Evolutionary conservation across 1,140 invertebrate species (phyloP).

Genomic region (Eupristina koningsbergeri): DNA sequence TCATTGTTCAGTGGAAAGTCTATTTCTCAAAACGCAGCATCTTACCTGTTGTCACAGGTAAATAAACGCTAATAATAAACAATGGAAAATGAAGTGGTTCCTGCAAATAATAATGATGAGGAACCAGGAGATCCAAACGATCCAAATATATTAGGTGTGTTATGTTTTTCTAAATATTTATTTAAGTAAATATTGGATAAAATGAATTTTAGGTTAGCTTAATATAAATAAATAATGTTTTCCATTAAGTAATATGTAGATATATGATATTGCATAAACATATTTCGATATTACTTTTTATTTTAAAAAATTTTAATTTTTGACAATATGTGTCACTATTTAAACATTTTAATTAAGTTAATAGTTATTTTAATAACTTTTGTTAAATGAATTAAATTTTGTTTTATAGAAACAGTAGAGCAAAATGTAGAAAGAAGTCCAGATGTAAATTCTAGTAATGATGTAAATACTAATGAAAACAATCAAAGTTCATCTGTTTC

Average conservation of each 20-base stretch:
- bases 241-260: background rate
- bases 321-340: too few relatives aligned
- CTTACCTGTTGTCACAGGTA: background rate
- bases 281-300: background rate
- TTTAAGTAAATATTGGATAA: background rate
- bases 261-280: background rate
- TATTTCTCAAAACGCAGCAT: background rate
- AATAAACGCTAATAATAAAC: background rate
- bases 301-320: background rate
- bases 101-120: conserved; percentile 22
- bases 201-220: conserved; percentile 28
- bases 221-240: background rate
- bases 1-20: background rate
- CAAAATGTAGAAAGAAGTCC: conserved; percentile 10
- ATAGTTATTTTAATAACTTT: background rate
- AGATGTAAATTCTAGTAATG: background rate
- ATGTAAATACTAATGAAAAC: conserved; percentile 20
- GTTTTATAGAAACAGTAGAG: background rate
- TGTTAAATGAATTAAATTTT: background rate
- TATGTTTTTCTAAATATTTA: background rate
- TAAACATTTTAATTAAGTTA: background rate
- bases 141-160: conserved; percentile 9
- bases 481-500: background rate
- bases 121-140: conserved; percentile 16
- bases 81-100: conserved; percentile 26